Percentiles rank a stretch among this genome's conserved stretches.
Evolutionary conservation across 2,888 invertebrate genomes (phyloP).

Genomic region (Anaspis maculata): DNA sequence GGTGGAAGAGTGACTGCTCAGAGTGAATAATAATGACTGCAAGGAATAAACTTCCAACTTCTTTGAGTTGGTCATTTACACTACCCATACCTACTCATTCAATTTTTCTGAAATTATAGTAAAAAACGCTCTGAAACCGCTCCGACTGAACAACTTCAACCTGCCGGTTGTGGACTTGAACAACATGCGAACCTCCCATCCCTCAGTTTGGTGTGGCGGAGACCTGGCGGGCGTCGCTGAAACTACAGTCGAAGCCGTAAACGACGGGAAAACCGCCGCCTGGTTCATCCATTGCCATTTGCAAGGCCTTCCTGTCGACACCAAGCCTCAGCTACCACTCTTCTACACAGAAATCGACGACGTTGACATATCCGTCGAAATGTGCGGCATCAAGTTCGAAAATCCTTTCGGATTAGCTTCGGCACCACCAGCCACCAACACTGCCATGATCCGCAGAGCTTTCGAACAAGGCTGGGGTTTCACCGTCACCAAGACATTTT

Average conservation of each 20-base stretch:
- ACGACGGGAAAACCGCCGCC: slow-evolving; percentile 96
- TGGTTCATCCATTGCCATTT: slow-evolving; percentile 91
- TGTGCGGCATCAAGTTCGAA: slow-evolving; percentile 89
- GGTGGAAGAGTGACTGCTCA: too few relatives aligned
- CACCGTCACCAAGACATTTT: slow-evolving; percentile 95
- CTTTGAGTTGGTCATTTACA: too few relatives aligned
- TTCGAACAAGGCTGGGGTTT: slow-evolving; percentile 97
- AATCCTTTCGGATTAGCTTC: slow-evolving; percentile 97
- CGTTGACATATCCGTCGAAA: slow-evolving; percentile 86
- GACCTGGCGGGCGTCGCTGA: slow-evolving; percentile 91
- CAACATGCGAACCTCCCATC: slow-evolving; percentile 72
- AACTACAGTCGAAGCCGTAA: slow-evolving; percentile 96
- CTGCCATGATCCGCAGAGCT: slow-evolving; percentile 89
- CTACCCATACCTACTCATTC: too few relatives aligned
- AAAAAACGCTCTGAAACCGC: slow-evolving; percentile 65
- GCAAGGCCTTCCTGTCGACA: slow-evolving; percentile 50
- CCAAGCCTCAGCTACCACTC: slow-evolving; percentile 71
- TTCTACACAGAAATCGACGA: slow-evolving; percentile 90
- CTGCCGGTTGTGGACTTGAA: slow-evolving; percentile 68
- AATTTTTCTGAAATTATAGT: slow-evolving; percentile 51
- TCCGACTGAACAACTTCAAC: slow-evolving; percentile 70
- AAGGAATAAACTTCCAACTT: too few relatives aligned
- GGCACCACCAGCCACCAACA: slow-evolving; percentile 91
- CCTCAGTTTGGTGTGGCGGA: slow-evolving; percentile 86
- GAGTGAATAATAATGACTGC: too few relatives aligned